Evolutionary conservation across 2,797 vertebrate genomes (phyloP), one percentile per base, ranked within the genome.

Genomic region (Sebastes oblongus): DNA sequence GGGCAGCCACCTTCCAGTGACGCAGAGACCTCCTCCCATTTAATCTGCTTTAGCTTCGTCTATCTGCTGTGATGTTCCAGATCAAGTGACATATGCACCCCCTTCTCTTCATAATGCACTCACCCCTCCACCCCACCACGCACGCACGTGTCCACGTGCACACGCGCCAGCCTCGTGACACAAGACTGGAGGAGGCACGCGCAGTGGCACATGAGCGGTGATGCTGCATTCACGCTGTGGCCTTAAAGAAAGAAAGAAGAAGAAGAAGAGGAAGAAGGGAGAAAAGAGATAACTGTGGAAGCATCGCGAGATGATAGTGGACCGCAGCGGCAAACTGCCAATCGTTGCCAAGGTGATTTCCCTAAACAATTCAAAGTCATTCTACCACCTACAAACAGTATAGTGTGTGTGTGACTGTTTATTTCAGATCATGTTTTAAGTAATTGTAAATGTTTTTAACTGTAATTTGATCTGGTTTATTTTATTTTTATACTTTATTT

Each of bases 31-130:
- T 83, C 81, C 85, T 75, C 75, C 81, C 32, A 66, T 89, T 78
- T 88, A 88, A 92, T 88, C 77, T 39, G 64, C 86, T 88, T 90
- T 86, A 88, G 68, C 62, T 82, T 82, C 69, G 78, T 92, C 78
- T 88, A 82, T 87, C 82, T 86, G 76, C 81, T 86, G 77, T 76
- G 76, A 90, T 86, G 86, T 69, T 89, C 2, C 30, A 86, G 85
- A 86, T 88, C 86, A 84, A 90, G 89, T 85, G 84, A 88, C 86
- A 82, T 74, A 73, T 77, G 75, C 75, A 29, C 27, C 34, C 64
- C 52, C 54, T 60, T 27, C 27, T 8, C 58, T 20, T 60, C 18
- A 18, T 29, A 60, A 18, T 30, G 58, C 25, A 9, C 39, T n/a
- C 10, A 1, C 59, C 22, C 30, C 27, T 18, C 36, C 66, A 54